Percentiles rank a stretch among this genome's conserved stretches.
phyloP scores from a whole-genome alignment of 2,888 invertebrate genomes.

The Gibbula magus region DNA sequence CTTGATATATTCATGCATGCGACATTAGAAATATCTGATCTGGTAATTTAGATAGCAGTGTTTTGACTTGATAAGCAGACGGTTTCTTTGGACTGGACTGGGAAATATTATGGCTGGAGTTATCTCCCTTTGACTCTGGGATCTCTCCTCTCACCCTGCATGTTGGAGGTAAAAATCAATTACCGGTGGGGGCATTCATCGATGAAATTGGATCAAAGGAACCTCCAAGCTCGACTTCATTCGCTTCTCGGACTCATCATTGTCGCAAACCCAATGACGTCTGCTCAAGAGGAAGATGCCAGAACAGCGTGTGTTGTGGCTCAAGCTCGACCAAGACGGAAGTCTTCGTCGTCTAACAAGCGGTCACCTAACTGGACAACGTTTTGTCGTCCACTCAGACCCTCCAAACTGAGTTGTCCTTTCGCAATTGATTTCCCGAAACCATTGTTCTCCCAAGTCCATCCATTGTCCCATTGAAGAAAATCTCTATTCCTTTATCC shows the following conservation, averaged over 20 bases:
- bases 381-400: background rate
- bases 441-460: background rate
- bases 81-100: too few relatives aligned
- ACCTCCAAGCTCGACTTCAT: slow-evolving; percentile 18
- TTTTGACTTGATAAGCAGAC: too few relatives aligned
- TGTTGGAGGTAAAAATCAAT: slow-evolving; percentile 26
- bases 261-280: background rate
- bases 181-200: slow-evolving; percentile 15
- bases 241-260: background rate
- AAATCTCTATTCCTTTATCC: background rate
- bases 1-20: too few relatives aligned
- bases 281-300: background rate
- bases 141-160: background rate
- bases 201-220: slow-evolving; percentile 26
- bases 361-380: background rate
- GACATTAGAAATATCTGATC: too few relatives aligned
- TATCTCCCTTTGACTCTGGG: background rate
- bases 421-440: background rate
- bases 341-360: slow-evolving; percentile 8
- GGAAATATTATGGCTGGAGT: background rate
- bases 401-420: background rate
- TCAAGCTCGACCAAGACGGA: background rate
- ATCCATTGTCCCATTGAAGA: background rate
- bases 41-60: too few relatives aligned
- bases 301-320: background rate